Evolutionary conservation across 2,888 invertebrate species (phyloP), one percentile per base, ranked within the genome.

Genomic region (Drosophila cognata): DNA sequence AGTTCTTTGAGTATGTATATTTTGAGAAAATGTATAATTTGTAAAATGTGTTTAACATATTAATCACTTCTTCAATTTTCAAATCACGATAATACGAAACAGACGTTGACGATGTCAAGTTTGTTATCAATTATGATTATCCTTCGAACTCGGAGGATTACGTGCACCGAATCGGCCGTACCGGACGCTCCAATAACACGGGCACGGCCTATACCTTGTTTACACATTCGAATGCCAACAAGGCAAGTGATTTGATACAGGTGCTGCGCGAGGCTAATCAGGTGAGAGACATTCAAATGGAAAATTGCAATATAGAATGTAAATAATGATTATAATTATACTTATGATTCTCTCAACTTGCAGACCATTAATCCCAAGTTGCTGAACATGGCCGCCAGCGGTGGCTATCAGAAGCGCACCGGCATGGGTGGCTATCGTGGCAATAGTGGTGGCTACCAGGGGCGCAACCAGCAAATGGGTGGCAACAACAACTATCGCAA

Each of bases 41-140:
- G 33, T 33, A 55, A 46, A 61, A 64, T 55, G 25, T 68, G 56
- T 74, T 77, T 89, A 90, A 89, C 75, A 74, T 89, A 65, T 85
- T 74, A 66, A 64, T 71, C 59, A 81, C 70, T 81, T 90, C 82
- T 87, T 81, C 89, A 90, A 86, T 90, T 89, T 90, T 81, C 89
- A 88, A 86, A 89, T 74, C 56, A 61, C 56, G 51, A 55, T 63
- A 31, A 31, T 43, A 51, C 71, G 8, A 73, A 78, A 82, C 84
- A 99, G 99, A 99, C 95, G 99, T 99, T 94, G 98, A 99, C 93
- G 99, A 99, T 94, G 98, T 99, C 93, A 98, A 99, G 95, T 99
- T 98, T 95, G 99, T 99, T 91, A 98, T 99, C 94, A 99, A 99
- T 95, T 98, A 97, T 95, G 99, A 99, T 94, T 99, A 98, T 94